Conservation (phyloP, 2,888 invertebrate genomes). For the Agonopterix arenella region DNA sequence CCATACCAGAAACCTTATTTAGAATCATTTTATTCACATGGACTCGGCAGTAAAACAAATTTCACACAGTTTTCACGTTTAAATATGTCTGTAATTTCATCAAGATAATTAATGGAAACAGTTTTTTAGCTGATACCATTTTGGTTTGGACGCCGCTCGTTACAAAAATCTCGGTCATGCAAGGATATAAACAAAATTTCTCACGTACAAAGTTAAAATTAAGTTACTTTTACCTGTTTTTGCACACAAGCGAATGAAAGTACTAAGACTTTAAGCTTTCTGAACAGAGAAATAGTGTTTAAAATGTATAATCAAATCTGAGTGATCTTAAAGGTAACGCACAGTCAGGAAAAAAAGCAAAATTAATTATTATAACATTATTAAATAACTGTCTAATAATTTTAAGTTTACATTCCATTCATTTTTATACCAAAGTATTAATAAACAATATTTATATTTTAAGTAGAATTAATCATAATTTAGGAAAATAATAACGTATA, state of each 20-base stretch:
- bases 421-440: too few species aligned
- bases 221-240: not conserved
- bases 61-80: not conserved
- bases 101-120: not conserved
- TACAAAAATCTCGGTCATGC: conserved; percentile 35
- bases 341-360: conserved; percentile 5
- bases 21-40: not conserved
- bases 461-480: too few species aligned
- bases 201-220: conserved; percentile 3
- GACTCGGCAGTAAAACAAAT: not conserved
- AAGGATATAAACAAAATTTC: conserved; percentile 38
- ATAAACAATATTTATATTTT: too few species aligned
- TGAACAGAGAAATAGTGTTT: conserved; percentile 16
- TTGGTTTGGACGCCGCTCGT: conserved; percentile 10
- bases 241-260: not conserved
- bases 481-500: too few species aligned
- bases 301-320: conserved; percentile 11
- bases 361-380: not conserved
- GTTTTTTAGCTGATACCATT: not conserved
- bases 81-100: not conserved
- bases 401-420: too few species aligned
- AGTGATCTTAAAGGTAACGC: not conserved
- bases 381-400: not conserved
- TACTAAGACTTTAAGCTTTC: conserved; percentile 20
- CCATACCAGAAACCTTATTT: not conserved